Conservation (phyloP, 2,888 invertebrate genomes). For the Lithophane socia region DNA sequence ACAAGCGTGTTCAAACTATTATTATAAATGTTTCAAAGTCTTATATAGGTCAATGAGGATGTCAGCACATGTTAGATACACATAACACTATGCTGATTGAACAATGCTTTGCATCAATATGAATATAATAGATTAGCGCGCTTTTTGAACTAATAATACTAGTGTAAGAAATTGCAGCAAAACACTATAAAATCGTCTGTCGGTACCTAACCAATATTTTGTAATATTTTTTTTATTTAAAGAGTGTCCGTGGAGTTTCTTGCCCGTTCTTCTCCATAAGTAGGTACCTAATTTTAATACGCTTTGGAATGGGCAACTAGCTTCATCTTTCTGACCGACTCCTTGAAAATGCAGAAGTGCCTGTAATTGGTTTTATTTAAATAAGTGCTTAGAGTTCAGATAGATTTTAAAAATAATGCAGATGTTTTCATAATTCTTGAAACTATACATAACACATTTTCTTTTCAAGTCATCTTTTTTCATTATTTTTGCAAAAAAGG, state of each 20-base stretch:
- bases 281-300: too few species aligned
- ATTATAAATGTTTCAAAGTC: constrained; percentile 35
- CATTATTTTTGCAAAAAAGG: too few species aligned
- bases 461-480: background rate
- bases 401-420: background rate
- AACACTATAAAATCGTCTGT: too few species aligned
- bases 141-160: background rate
- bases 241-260: too few species aligned
- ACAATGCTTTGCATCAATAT: constrained; percentile 13
- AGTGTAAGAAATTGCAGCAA: background rate
- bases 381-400: too few species aligned
- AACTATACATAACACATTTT: background rate
- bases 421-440: background rate
- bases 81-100: constrained; percentile 13
- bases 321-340: too few species aligned
- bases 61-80: constrained; percentile 32
- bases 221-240: too few species aligned
- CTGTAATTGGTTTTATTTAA: too few species aligned
- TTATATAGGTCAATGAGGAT: constrained; percentile 55
- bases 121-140: background rate
- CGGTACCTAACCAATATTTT: too few species aligned
- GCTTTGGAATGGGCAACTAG: too few species aligned
- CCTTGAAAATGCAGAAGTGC: too few species aligned
- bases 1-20: constrained; percentile 41
- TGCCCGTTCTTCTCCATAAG: too few species aligned